Evolutionary conservation across 2,113 vertebrate genomes (phyloP).

Genomic region (Pantherophis guttatus): DNA sequence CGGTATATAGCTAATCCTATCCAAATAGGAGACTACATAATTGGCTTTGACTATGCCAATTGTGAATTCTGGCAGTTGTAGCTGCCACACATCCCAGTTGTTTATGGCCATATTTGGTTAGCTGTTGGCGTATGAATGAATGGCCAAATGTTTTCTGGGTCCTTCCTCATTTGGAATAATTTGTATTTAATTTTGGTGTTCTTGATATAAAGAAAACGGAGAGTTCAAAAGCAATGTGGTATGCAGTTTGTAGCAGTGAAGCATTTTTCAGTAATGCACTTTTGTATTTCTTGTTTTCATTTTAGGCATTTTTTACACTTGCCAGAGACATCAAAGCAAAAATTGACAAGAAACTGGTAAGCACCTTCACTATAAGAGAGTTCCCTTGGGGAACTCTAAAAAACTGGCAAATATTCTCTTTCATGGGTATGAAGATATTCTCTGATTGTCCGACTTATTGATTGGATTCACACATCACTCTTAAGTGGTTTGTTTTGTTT

Average conservation of each 20-base stretch:
- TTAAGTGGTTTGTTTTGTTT: background rate
- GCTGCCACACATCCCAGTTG: background rate
- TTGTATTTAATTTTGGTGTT: too few relatives aligned
- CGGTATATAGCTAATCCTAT: background rate
- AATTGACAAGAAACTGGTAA: conserved; percentile 99
- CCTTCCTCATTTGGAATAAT: background rate
- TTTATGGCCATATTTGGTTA: background rate
- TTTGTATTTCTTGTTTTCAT: background rate
- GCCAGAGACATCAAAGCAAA: conserved; percentile 98
- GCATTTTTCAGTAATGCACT: background rate
- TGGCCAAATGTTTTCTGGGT: background rate
- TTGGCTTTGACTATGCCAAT: background rate
- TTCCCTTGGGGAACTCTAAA: rapidly evolving
- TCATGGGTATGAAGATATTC: background rate
- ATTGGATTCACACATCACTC: background rate
- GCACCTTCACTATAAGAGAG: conserved; percentile 16
- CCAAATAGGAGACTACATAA: background rate
- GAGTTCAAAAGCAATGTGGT: background rate
- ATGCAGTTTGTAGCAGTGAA: background rate
- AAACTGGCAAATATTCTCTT: background rate
- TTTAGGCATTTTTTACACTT: conserved; percentile 93
- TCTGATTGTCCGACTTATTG: background rate
- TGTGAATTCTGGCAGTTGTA: background rate
- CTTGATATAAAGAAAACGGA: background rate
- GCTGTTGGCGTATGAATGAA: background rate